A percentile compares a stretch with the other conserved stretches of the same genome.
Conservation (phyloP, 2,888 invertebrate genomes). For the Notocelia uddmanniana region DNA sequence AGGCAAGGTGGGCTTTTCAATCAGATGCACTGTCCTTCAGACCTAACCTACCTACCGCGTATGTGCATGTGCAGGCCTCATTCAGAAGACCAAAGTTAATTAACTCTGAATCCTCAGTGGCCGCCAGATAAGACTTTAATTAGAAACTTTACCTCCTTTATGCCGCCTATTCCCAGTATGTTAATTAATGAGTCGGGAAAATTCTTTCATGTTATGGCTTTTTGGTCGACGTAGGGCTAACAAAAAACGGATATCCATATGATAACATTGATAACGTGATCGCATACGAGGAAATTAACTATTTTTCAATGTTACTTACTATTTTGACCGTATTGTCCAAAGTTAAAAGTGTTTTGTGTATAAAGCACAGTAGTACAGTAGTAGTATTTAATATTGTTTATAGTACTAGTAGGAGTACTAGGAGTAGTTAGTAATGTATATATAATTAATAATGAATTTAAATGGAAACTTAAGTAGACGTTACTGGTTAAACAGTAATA, state of each 20-base stretch:
- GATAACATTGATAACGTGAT: too few species aligned
- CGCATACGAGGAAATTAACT: too few species aligned
- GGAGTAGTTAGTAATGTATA: too few species aligned
- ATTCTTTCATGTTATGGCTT: not conserved
- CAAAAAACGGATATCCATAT: not conserved
- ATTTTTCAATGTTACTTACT: too few species aligned
- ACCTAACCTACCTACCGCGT: conserved; percentile 38
- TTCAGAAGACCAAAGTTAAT: conserved; percentile 35
- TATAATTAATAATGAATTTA: too few species aligned
- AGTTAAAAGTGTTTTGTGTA: too few species aligned
- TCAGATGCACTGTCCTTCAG: conserved; percentile 63
- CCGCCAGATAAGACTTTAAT: conserved; percentile 28
- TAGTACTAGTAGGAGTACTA: too few species aligned
- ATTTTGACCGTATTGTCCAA: too few species aligned
- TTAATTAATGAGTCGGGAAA: not conserved
- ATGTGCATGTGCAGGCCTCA: conserved; percentile 23
- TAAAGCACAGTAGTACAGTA: too few species aligned
- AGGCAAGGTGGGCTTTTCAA: conserved; percentile 74
- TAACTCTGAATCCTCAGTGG: conserved; percentile 33
- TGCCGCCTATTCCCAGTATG: not conserved
- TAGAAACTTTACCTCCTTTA: conserved; percentile 9
- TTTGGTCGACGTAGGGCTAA: not conserved
- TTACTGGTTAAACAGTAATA: too few species aligned
- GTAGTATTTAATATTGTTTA: too few species aligned
- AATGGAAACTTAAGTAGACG: too few species aligned